Percentiles rank a stretch among this genome's conserved stretches.
These are phyloP conservation scores for Ormyrus rosae DNA, from an alignment of 2,888 invertebrate genomes.

Conservation along the genomic window DNA sequence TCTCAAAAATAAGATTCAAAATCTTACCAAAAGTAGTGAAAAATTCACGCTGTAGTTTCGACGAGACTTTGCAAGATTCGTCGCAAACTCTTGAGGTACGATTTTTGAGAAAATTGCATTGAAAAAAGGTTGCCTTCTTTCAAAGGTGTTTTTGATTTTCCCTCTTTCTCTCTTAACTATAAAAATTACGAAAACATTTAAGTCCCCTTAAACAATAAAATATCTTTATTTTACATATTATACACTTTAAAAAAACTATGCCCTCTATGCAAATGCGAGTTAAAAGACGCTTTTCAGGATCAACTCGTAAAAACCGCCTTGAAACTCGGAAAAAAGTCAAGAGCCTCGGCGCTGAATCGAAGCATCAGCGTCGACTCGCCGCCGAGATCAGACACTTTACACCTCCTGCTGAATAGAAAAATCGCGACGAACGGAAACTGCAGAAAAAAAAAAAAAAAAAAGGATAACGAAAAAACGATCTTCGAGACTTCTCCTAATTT, in stretches of 20 bases:
- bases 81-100: too few relatives aligned
- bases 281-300: constrained; percentile 46
- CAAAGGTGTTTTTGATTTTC: constrained; percentile 29
- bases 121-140: background rate
- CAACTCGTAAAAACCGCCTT: constrained; percentile 43
- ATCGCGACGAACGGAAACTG: constrained; percentile 12
- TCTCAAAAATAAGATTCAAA: background rate
- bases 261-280: constrained; percentile 12
- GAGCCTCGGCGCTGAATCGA: constrained; percentile 20
- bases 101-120: background rate
- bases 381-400: constrained; percentile 2
- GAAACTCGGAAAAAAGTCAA: constrained; percentile 13
- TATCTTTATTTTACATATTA: constrained; percentile 53
- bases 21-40: background rate
- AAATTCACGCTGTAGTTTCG: background rate
- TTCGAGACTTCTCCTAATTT: constrained; percentile 12
- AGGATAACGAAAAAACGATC: constrained; percentile 21
- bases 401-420: background rate
- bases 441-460: background rate
- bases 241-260: constrained; percentile 45
- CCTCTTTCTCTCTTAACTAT: constrained; percentile 43
- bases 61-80: too few relatives aligned
- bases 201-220: constrained; percentile 42
- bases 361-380: constrained; percentile 16
- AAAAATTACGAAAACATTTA: constrained; percentile 48